Conservation (phyloP, 2,888 invertebrate genomes). For the Unio delphinus region DNA sequence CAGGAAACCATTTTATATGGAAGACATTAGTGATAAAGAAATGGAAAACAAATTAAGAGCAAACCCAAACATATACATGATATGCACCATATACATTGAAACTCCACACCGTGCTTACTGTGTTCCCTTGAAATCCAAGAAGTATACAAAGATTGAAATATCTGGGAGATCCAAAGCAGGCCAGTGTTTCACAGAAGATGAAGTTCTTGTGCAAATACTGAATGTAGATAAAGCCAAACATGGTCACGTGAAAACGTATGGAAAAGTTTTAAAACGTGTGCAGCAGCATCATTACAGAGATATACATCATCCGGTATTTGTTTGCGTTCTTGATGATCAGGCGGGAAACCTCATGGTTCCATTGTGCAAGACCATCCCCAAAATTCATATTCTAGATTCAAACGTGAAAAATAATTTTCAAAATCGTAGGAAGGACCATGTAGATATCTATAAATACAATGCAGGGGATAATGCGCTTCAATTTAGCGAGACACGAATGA, state of each 20-base stretch:
- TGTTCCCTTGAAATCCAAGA: conserved; percentile 17
- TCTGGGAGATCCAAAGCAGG: conserved; percentile 41
- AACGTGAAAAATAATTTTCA: conserved; percentile 7
- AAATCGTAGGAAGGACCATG: conserved; percentile 16
- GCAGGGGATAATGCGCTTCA: conserved; percentile 1
- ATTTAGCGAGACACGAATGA: conserved; percentile 1
- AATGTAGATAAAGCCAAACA: conserved; percentile 11
- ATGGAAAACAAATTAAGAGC: conserved; percentile 2
- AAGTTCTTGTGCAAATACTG: conserved; percentile 41
- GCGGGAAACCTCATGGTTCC: conserved; percentile 37
- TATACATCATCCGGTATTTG: conserved; percentile 34
- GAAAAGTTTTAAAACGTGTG: conserved; percentile 12
- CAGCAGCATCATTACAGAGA: conserved; percentile 15
- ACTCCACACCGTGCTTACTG: conserved; percentile 33
- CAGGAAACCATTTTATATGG: conserved; percentile 3
- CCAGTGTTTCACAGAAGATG: conserved; percentile 39
- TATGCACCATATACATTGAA: conserved; percentile 32
- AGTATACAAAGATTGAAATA: conserved; percentile 29
- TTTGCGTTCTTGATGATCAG: conserved; percentile 39
- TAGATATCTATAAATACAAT: conserved; percentile 21
- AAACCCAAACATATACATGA: conserved; percentile 26
- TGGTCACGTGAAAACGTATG: conserved; percentile 9
- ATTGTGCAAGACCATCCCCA: conserved; percentile 34
- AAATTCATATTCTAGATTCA: conserved; percentile 20
- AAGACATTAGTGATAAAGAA: background rate